These are phyloP conservation scores for Agrotis segetum DNA, from an alignment of 2,888 invertebrate genomes.

Conservation along the genomic window DNA sequence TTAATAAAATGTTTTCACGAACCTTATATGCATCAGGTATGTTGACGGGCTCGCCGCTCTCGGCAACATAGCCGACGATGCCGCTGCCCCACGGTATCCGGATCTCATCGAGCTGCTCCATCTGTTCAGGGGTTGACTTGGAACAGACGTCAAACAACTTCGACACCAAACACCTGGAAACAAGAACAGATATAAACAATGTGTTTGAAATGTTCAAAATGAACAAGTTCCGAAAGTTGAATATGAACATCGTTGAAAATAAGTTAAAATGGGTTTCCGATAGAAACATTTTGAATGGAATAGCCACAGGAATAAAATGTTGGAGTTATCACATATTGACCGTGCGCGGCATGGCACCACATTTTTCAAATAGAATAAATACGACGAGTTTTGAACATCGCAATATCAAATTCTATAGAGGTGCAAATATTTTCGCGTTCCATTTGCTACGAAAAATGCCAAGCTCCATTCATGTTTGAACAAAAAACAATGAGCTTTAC, in stretches of 20 bases:
- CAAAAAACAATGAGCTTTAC: conserved; percentile 45
- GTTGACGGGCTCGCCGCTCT: conserved; percentile 97
- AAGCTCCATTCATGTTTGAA: conserved; percentile 29
- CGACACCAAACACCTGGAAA: conserved; percentile 95
- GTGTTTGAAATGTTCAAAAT: background rate
- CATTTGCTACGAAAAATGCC: conserved; percentile 37
- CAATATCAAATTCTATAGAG: conserved; percentile 45
- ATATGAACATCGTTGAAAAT: background rate
- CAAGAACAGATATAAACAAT: conserved; percentile 7
- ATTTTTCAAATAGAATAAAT: conserved; percentile 37
- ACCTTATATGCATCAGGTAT: conserved; percentile 99
- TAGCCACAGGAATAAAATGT: conserved; percentile 24
- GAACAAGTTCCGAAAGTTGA: background rate
- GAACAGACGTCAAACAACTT: conserved; percentile 99
- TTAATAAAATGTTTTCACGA: conserved; percentile 38
- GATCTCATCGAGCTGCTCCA: conserved; percentile 98
- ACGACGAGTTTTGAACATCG: conserved; percentile 19
- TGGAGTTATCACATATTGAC: conserved; percentile 22
- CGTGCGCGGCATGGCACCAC: background rate
- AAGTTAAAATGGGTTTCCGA: conserved; percentile 9
- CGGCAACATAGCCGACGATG: conserved; percentile 98
- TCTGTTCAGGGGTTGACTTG: conserved; percentile 97
- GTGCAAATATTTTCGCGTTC: conserved; percentile 47
- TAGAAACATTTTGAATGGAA: conserved; percentile 7
- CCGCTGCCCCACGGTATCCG: conserved; percentile 98